Evolutionary conservation across 2,888 invertebrate species (phyloP), one percentile per base, ranked within the genome.

Genomic region (Lasius fuliginosus): DNA sequence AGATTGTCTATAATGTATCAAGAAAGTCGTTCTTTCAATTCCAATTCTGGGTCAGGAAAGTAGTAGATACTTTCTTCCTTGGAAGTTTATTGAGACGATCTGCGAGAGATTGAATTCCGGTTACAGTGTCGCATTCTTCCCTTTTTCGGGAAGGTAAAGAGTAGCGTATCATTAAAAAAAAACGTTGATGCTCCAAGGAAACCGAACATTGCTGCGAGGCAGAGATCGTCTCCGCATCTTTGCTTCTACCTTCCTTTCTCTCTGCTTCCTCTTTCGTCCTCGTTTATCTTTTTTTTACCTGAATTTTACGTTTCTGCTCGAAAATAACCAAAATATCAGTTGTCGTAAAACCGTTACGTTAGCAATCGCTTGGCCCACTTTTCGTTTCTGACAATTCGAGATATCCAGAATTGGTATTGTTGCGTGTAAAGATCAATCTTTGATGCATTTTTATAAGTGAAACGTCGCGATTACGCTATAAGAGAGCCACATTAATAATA

Each of bases 71-170:
- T 68, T 56, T 40, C 82, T 91, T 92, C 90, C 87, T 85, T 89
- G 89, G 91, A 92, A 92, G 87, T 90, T 90, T 60, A 89, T 92
- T 89, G 77, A 53, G 15, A 83, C 81, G 87, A 84, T 86, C 77
- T 84, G 84, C 84, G 84, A 82, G 86, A 88, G 86, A 85, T 89
- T 82, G 91, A 84, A 91, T 92, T 91, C 92, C 87, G 89, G 89
- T 90, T 92, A 92, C 89, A 88, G 89, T 90, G 93, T 92, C 93
- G 93, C 88, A 85, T 90, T 83, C 89, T 87, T 87, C 86, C 79
- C 86, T 90, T 91, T 93, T 91, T 92, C 89, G 90, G 88, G 88
- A 91, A 92, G 87, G 87, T 88, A 84, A 73, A 81, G 73, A 73
- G 82, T 76, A 89, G 90, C 88, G 89, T 93, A 91, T 93, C 84